phyloP scores from a whole-genome alignment of 2,113 vertebrate species.

The Rallus limicola region DNA sequence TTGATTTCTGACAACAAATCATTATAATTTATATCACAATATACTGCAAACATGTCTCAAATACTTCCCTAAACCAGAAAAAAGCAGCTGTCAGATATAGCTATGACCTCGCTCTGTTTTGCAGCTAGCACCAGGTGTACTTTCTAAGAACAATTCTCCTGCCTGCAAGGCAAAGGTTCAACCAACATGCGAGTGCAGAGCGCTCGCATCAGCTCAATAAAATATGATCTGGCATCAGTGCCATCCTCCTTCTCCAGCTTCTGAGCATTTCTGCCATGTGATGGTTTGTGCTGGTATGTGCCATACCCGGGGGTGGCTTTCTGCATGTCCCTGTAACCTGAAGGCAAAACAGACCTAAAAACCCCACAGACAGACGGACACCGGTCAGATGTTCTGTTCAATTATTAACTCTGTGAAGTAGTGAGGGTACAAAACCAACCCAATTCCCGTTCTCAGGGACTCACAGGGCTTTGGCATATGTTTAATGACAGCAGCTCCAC shows the following conservation, averaged over 20 bases:
- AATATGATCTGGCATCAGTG: not conserved
- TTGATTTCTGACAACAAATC: not conserved
- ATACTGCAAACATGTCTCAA: not conserved
- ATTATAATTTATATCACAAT: not conserved
- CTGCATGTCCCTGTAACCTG: not conserved
- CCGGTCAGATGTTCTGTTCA: not conserved
- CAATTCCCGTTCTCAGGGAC: not conserved
- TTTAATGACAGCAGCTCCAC: not conserved
- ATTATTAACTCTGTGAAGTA: not conserved
- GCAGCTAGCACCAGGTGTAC: not conserved
- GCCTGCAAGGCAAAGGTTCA: not conserved
- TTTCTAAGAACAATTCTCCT: not conserved
- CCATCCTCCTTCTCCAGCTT: not conserved
- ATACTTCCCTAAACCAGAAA: not conserved
- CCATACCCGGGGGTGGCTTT: not conserved
- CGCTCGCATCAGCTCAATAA: not conserved
- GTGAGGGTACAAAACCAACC: not conserved
- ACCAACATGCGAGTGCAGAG: not conserved
- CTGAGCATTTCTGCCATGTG: not conserved
- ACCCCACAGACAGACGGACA: not conserved
- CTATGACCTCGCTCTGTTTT: not conserved
- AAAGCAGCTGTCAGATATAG: not conserved
- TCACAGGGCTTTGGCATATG: not conserved
- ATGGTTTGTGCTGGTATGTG: not conserved
- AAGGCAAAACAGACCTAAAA: slow-evolving; percentile 8